Conservation (phyloP, 2,113 vertebrate species). For the Malurus elegans region DNA sequence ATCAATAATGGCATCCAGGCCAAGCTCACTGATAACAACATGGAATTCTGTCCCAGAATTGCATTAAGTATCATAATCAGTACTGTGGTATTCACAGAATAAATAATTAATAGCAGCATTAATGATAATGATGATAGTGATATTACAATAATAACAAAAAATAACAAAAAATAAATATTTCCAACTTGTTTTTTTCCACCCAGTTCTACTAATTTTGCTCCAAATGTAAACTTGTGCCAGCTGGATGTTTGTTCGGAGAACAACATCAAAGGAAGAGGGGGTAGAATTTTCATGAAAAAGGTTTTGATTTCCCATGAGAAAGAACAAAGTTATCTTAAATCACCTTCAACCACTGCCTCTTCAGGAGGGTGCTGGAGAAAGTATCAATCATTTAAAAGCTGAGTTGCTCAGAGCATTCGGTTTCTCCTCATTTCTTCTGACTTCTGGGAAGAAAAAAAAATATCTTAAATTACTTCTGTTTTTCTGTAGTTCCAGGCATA, state of each 20-base stretch:
- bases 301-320: constrained; percentile 3
- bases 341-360: not conserved
- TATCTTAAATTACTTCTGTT: not conserved
- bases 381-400: constrained; percentile 13
- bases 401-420: not conserved
- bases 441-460: not conserved
- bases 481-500: not conserved
- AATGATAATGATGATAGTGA: not conserved
- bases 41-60: not conserved
- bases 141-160: not conserved
- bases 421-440: not conserved
- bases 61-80: not conserved
- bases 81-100: not conserved
- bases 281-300: not conserved
- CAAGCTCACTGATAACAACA: not conserved
- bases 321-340: not conserved
- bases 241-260: not conserved
- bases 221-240: not conserved
- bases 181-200: not conserved
- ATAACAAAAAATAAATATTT: not conserved
- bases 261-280: not conserved
- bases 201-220: not conserved
- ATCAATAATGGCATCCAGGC: not conserved
- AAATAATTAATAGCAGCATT: not conserved
- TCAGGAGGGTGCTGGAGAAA: not conserved